Evolutionary conservation across 2,888 invertebrate genomes (phyloP).

Genomic region (Caenorhabditis macrosperma): DNA sequence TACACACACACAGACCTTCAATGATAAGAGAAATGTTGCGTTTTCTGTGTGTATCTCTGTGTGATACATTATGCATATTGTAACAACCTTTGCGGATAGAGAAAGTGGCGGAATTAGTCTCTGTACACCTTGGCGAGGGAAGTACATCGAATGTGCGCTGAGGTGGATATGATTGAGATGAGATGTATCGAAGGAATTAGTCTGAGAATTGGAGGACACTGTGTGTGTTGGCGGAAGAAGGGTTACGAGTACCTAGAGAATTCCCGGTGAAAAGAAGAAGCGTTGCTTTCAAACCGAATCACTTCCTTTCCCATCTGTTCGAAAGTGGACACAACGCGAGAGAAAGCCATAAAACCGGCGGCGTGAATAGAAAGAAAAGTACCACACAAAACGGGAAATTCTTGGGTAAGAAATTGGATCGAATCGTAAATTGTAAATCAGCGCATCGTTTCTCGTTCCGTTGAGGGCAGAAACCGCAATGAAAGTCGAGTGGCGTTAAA

Average conservation of each 20-base stretch:
- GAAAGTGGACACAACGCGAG: neutral
- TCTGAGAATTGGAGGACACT: neutral
- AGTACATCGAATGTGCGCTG: slow-evolving; percentile 56
- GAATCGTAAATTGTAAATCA: slow-evolving; percentile 34
- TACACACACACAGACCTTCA: slow-evolving; percentile 15
- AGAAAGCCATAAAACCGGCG: neutral
- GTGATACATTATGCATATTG: slow-evolving; percentile 27
- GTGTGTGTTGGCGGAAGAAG: neutral
- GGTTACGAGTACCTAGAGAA: neutral
- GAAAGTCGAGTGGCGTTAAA: slow-evolving; percentile 13
- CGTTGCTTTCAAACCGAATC: neutral
- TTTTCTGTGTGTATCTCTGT: slow-evolving; percentile 26
- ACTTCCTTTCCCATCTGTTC: neutral
- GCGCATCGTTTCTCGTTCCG: neutral
- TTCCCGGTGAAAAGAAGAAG: neutral
- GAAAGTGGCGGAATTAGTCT: neutral
- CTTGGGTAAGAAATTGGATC: neutral
- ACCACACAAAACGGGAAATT: slow-evolving; percentile 4
- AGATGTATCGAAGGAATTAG: slow-evolving; percentile 3
- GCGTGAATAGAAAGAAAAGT: neutral
- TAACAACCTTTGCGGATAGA: slow-evolving; percentile 35
- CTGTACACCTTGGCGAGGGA: slow-evolving; percentile 41
- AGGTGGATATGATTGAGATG: slow-evolving; percentile 46
- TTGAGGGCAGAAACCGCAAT: slow-evolving; percentile 6
- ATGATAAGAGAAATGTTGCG: slow-evolving; percentile 34